Evolutionary conservation across 2,888 invertebrate species (phyloP).

Genomic region (Eupsilia transversa): DNA sequence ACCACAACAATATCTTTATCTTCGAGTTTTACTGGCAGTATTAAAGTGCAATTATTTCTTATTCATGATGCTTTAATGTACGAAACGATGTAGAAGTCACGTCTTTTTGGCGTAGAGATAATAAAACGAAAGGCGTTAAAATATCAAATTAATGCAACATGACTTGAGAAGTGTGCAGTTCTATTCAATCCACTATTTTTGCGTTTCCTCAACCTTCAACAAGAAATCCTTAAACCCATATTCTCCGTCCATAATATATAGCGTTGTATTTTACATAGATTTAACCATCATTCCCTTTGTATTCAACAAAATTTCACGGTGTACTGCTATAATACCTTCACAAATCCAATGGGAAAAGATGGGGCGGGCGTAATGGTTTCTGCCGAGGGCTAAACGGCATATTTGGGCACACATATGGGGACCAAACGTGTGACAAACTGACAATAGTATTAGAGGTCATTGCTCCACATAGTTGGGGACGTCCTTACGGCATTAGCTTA

Average conservation of each 20-base stretch:
- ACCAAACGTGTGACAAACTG: conserved; percentile 33
- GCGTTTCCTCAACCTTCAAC: neutral
- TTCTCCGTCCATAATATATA: neutral
- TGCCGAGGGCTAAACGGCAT: conserved; percentile 23
- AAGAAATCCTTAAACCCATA: neutral
- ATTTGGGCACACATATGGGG: conserved; percentile 32
- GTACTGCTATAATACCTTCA: conserved; percentile 1
- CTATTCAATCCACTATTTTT: neutral
- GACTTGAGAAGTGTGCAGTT: conserved; percentile 4
- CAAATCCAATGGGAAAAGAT: conserved; percentile 27
- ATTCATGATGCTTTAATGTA: conserved; percentile 16
- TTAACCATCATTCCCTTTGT: neutral
- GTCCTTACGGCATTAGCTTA: conserved; percentile 57
- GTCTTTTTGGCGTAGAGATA: conserved; percentile 18
- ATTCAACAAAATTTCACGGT: conserved; percentile 7
- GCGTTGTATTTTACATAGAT: neutral
- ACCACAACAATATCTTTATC: conserved; percentile 49
- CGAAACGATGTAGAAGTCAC: conserved; percentile 43
- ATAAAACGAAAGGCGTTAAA: conserved; percentile 16
- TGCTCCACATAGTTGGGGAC: conserved; percentile 56
- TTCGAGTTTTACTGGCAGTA: conserved; percentile 31
- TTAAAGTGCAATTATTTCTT: conserved; percentile 33
- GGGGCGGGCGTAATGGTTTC: conserved; percentile 30
- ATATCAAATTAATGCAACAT: conserved; percentile 4
- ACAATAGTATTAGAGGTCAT: conserved; percentile 51